phyloP scores from a whole-genome alignment of 2,888 invertebrate genomes.

The Aphidius colemani region DNA sequence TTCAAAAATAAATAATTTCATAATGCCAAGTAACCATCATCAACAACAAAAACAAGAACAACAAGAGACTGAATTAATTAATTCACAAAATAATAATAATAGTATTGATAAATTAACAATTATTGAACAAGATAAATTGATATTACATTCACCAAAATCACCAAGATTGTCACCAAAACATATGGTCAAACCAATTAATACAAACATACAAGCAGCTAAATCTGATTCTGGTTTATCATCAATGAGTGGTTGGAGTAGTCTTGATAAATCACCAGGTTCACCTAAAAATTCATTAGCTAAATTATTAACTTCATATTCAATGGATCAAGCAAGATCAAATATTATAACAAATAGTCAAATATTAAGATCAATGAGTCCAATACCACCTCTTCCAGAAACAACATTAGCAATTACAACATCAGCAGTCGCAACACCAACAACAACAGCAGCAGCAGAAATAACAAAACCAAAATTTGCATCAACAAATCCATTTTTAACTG shows the following conservation, averaged over 20 bases:
- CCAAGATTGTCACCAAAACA: constrained; percentile 75
- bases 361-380: constrained; percentile 46
- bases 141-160: constrained; percentile 73
- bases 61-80: too few relatives aligned
- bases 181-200: constrained; percentile 64
- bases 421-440: constrained; percentile 37
- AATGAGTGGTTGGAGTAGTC: constrained; percentile 84
- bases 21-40: constrained; percentile 54
- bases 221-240: constrained; percentile 87
- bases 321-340: constrained; percentile 47
- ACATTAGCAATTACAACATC: constrained; percentile 18
- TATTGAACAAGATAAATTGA: constrained; percentile 65
- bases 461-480: constrained; percentile 32
- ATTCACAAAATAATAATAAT: not conserved
- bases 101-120: constrained; percentile 48
- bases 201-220: constrained; percentile 74
- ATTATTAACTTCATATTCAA: constrained; percentile 51
- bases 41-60: too few relatives aligned
- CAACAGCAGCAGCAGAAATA: constrained; percentile 23
- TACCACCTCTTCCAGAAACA: constrained; percentile 49
- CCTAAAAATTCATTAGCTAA: constrained; percentile 68
- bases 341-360: constrained; percentile 43
- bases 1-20: constrained; percentile 59
- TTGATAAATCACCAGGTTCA: constrained; percentile 84
- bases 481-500: constrained; percentile 34